Evolutionary conservation across 2,113 vertebrate species (phyloP), one percentile per base, ranked within the genome.

Genomic region (Siphamia tubifer): DNA sequence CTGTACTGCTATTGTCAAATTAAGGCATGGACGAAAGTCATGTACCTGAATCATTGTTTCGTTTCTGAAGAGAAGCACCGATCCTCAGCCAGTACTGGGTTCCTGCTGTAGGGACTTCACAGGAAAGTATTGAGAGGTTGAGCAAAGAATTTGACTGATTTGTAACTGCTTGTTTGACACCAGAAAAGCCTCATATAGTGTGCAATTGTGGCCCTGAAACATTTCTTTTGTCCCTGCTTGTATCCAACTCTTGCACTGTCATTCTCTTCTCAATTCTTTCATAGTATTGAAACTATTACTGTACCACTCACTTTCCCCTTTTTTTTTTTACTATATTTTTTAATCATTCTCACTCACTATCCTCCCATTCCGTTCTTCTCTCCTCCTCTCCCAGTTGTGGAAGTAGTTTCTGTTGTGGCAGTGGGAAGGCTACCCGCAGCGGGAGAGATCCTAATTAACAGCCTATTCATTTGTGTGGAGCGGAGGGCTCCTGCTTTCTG

Each of bases 401-500:
- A 79, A 84, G 84, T 77, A 73, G 60, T 73, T 88, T 83, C 86
- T 85, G 89, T 86, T 87, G 81, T 92, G 91, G 90, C 84, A 77
- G 85, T 78, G 83, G 89, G 90, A 90, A 92, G 86, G 87, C 90
- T 90, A 90, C 87, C 90, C 92, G 88, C 92, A 92, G 90, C 90
- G 91, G 92, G 92, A 94, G 90, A 89, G 91, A 90, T 92, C 88
- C 92, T 94, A 94, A 94, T 94, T 94, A 93, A 93, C 91, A 90
- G 92, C 84, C 91, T 90, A 92, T 93, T 93, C 91, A 93, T 93
- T 91, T 92, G 89, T 82, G 89, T 85, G 89, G 87, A 92, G 87
- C 85, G 73, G 69, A 68, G 86, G 89, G 86, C 87, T 87, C 86
- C 83, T 77, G 87, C 86, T 92, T 91, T 89, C 85, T 81, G 84